These are phyloP conservation scores for Urocynchramus pylzowi DNA, from an alignment of 2,113 vertebrate species.

Conservation along the genomic window DNA sequence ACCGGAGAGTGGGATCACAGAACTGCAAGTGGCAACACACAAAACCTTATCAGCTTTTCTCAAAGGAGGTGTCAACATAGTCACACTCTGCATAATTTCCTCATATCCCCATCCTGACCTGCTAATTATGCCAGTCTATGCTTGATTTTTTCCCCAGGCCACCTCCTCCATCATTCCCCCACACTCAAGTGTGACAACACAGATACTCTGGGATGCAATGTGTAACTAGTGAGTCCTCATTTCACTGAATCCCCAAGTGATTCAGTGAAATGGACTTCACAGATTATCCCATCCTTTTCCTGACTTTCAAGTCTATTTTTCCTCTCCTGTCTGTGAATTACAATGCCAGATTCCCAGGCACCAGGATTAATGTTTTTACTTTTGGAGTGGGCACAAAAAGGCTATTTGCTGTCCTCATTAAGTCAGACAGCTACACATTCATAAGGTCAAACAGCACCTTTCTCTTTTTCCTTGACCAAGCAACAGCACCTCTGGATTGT, in stretches of 20 bases:
- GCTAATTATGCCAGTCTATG: not conserved
- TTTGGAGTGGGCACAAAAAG: not conserved
- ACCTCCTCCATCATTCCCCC: not conserved
- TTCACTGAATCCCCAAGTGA: not conserved
- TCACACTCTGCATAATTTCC: not conserved
- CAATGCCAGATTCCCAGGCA: not conserved
- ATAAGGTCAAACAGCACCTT: not conserved
- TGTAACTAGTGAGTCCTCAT: rapidly evolving
- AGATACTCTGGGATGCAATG: not conserved
- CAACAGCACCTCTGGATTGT: not conserved
- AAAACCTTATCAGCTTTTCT: not conserved
- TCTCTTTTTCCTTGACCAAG: not conserved
- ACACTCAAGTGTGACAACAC: not conserved
- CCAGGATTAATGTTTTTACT: not conserved
- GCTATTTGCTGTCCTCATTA: not conserved
- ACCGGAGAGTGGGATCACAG: not conserved
- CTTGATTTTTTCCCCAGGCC: not conserved
- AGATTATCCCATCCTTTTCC: not conserved
- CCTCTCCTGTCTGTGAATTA: not conserved
- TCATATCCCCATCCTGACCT: not conserved
- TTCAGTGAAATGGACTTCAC: too few relatives aligned
- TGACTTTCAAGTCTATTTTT: not conserved
- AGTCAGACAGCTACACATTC: not conserved
- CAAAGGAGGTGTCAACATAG: not conserved
- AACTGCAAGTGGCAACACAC: not conserved